Evolutionary conservation across 2,113 vertebrate genomes (phyloP), one percentile per base, ranked within the genome.

Genomic region (Thryonomys swinderianus): DNA sequence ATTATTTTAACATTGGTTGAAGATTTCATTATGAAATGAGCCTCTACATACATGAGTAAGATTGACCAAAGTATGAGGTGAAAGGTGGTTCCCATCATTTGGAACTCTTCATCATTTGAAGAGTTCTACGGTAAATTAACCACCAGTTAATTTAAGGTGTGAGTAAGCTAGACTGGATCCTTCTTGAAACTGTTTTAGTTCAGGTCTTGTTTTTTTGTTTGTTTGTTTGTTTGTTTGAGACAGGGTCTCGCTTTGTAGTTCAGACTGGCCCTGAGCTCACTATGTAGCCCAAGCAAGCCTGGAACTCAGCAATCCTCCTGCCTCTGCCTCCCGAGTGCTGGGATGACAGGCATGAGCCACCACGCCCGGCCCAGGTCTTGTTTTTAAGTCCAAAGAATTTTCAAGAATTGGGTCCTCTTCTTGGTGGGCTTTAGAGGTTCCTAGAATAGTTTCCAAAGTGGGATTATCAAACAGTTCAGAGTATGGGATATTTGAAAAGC

Each of bases 361-460:
- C n/a, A n/a, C n/a, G n/a, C n/a, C n/a, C n/a, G n/a, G n/a, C n/a
- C n/a, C 3, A 3, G 51, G 25, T 48, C 23, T 53, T 67, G 27
- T 48, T 27, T 81, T 64, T 20, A 83, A 71, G 30, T 82, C 37
- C 13, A 85, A 78, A 12, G 2, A 53, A 18, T 62, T 87, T 85
- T 53, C 18, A 64, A 73, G 8, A 62, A 59, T 45, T 34, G 25
- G 16, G 13, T 42, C 21, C 1, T 92, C 64, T 92, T 87, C 37
- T 45, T 66, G 18, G 48, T 92, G 11, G 14, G 25, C 71, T 93
- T 96, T 62, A 95, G 71, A 23, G 78, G 59, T 20, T 96, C 53
- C n/a, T 30, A 57, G 40, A 74, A 37, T 40, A 23, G 57, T 32
- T 51, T 81, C 32, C 20, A 34, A 51, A 53, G 7, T 21, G 18